Conservation (phyloP, 1,140 invertebrate genomes). For the Carcinoscorpius rotundicauda region DNA sequence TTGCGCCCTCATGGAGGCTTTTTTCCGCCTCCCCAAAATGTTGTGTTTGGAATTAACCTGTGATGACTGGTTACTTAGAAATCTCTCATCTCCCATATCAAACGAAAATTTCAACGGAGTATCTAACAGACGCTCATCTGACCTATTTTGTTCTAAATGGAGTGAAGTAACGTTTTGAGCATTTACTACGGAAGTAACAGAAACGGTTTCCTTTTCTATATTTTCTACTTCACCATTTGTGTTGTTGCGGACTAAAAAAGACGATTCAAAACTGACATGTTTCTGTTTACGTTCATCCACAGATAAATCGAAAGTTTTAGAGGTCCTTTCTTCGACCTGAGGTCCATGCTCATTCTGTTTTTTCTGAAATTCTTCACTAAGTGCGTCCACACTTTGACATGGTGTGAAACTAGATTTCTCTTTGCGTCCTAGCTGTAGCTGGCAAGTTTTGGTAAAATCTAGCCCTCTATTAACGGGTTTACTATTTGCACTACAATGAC, state of each 20-base stretch:
- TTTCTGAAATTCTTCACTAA: no score
- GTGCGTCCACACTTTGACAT: no score
- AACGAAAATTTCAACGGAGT: conserved; percentile 32
- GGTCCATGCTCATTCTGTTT: no score
- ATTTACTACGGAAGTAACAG: no score
- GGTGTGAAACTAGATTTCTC: no score
- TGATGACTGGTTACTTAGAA: neutral
- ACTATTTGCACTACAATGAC: no score
- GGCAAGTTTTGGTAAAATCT: no score
- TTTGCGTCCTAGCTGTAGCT: no score
- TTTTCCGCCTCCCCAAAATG: conserved; percentile 1
- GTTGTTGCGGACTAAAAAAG: conserved; percentile 24
- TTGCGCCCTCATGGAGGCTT: conserved; percentile 66
- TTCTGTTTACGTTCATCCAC: conserved; percentile 41
- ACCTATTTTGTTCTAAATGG: conserved; percentile 31
- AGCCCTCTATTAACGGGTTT: no score
- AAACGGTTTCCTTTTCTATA: no score
- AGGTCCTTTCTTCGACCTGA: neutral
- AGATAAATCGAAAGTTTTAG: conserved; percentile 29
- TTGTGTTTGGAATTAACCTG: neutral
- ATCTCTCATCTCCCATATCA: no score
- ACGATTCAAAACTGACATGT: conserved; percentile 72
- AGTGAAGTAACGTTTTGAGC: no score
- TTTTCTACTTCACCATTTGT: conserved; percentile 8
- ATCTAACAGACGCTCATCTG: conserved; percentile 55